Conservation (phyloP, 1,140 invertebrate genomes). For the Drosophila repleta region DNA sequence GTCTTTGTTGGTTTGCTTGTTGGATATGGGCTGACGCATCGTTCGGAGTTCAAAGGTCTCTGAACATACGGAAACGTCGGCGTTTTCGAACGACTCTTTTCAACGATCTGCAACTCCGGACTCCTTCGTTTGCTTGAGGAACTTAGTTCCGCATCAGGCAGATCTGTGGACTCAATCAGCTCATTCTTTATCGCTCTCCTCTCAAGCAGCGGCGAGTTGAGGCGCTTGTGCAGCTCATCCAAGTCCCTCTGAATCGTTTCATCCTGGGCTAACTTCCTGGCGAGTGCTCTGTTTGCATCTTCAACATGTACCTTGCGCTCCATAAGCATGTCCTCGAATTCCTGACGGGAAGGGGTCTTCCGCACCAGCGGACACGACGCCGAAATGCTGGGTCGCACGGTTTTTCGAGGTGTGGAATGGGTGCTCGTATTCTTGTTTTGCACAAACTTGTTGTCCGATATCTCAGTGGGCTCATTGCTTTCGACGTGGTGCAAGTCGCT, state of each 20-base stretch:
- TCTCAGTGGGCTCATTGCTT: slow-evolving; percentile 6
- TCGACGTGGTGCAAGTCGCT: slow-evolving; percentile 48
- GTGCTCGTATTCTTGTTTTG: slow-evolving; percentile 10
- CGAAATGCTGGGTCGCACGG: slow-evolving; percentile 47
- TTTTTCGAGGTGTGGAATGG: slow-evolving; percentile 41
- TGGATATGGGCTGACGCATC: slow-evolving; percentile 85
- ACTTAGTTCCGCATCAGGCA: slow-evolving; percentile 10
- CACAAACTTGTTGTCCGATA: background rate
- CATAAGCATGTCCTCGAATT: slow-evolving; percentile 67
- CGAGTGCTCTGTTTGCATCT: slow-evolving; percentile 34
- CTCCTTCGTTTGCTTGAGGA: slow-evolving; percentile 17
- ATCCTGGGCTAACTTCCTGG: slow-evolving; percentile 28
- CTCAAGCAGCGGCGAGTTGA: slow-evolving; percentile 52
- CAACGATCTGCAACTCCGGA: slow-evolving; percentile 54
- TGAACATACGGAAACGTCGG: slow-evolving; percentile 91
- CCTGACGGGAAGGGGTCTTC: slow-evolving; percentile 57
- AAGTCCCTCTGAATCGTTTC: slow-evolving; percentile 49
- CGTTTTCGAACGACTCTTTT: slow-evolving; percentile 88
- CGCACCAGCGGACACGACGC: slow-evolving; percentile 50
- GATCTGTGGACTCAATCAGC: slow-evolving; percentile 19
- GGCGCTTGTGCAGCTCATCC: slow-evolving; percentile 41
- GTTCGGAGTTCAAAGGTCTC: slow-evolving; percentile 76
- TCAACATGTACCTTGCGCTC: slow-evolving; percentile 53
- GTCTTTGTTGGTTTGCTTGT: background rate
- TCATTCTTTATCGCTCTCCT: slow-evolving; percentile 4